These are phyloP conservation scores for Trachelus tabidus DNA, from an alignment of 2,888 invertebrate species.

Conservation along the genomic window DNA sequence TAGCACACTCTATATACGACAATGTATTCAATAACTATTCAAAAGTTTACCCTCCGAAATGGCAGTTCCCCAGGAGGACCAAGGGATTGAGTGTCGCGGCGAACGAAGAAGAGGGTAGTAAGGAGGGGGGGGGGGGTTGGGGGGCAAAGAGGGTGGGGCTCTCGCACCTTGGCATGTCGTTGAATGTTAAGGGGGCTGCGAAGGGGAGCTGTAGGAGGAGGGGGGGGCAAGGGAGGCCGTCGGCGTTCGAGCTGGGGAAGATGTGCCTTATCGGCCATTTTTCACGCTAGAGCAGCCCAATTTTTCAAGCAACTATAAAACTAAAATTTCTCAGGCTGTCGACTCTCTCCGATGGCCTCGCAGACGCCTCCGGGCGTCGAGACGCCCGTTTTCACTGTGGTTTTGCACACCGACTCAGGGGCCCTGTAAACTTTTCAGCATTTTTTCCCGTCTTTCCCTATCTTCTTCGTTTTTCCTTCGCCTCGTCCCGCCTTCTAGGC, in stretches of 20 bases:
- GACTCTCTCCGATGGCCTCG: slow-evolving; percentile 19
- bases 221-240: slow-evolving; percentile 11
- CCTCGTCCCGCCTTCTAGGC: not conserved
- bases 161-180: no score
- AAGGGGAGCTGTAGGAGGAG: slow-evolving; percentile 6
- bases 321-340: slow-evolving; percentile 52
- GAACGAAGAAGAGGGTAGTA: slow-evolving; percentile 1
- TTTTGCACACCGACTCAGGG: not conserved
- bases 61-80: not conserved
- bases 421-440: slow-evolving; percentile 40
- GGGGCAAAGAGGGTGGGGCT: not conserved
- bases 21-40: slow-evolving; percentile 54
- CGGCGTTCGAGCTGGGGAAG: slow-evolving; percentile 16
- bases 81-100: not conserved
- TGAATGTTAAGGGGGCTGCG: not conserved
- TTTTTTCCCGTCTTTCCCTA: slow-evolving; percentile 30
- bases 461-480: not conserved
- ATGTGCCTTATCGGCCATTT: slow-evolving; percentile 45
- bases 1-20: slow-evolving; percentile 16
- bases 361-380: not conserved
- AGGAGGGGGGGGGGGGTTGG: no score
- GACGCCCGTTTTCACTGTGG: not conserved
- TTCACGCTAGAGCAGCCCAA: slow-evolving; percentile 42
- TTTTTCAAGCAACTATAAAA: slow-evolving; percentile 54
- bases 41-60: slow-evolving; percentile 45